phyloP scores from a whole-genome alignment of 2,888 invertebrate genomes.

The Zaprionus bogoriensis region DNA sequence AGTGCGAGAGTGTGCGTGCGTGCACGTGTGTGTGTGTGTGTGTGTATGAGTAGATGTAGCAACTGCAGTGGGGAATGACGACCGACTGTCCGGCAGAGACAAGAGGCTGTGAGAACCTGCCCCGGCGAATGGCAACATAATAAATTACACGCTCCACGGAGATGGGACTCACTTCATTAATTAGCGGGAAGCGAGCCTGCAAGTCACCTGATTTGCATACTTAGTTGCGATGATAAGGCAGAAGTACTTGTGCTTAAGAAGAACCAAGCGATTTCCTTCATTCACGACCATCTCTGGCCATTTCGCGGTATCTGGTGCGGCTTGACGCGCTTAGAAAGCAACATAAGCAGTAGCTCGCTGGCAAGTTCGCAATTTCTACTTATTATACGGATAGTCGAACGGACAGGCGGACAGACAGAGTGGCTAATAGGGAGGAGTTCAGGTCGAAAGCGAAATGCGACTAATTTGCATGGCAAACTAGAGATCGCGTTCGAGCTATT shows the following conservation, averaged over 20 bases:
- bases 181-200: constrained; percentile 35
- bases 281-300: constrained; percentile 12
- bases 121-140: constrained; percentile 25
- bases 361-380: constrained; percentile 37
- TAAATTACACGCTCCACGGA: constrained; percentile 28
- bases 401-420: background rate
- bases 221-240: constrained; percentile 44
- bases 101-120: constrained; percentile 54
- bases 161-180: constrained; percentile 39
- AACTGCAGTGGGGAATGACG: constrained; percentile 42
- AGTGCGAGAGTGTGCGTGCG: no score
- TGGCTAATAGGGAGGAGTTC: constrained; percentile 43
- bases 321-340: constrained; percentile 40
- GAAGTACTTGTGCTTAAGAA: constrained; percentile 5
- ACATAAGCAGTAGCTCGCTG: background rate
- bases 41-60: constrained; percentile 4
- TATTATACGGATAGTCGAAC: constrained; percentile 32
- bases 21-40: background rate
- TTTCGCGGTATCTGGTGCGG: constrained; percentile 16
- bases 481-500: constrained; percentile 42
- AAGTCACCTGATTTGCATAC: constrained; percentile 57
- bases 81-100: constrained; percentile 23
- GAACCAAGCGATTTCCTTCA: constrained; percentile 11
- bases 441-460: constrained; percentile 52
- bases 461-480: constrained; percentile 51